Percentiles rank a stretch among this genome's conserved stretches.
Conservation (phyloP, 2,797 vertebrate species). For the Notoglanidium macrostoma region DNA sequence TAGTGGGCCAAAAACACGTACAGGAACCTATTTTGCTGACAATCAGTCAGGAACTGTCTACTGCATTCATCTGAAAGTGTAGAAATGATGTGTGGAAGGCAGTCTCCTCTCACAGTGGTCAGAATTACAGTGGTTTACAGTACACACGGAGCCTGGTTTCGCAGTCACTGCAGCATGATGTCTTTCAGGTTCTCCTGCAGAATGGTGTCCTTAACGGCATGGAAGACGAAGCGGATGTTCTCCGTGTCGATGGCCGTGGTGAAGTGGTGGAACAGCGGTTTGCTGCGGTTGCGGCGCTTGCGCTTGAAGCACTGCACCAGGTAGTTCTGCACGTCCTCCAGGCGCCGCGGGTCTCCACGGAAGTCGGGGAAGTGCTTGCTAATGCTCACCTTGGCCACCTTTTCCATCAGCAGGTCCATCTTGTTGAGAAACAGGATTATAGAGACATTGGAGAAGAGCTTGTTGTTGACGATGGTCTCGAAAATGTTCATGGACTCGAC, state of each 20-base stretch:
- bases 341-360: conserved; percentile 82
- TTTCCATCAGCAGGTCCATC: conserved; percentile 93
- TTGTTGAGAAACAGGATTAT: conserved; percentile 99
- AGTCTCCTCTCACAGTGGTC: conserved; percentile 19
- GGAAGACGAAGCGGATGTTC: conserved; percentile 96
- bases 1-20: neutral
- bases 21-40: conserved; percentile 35
- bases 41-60: conserved; percentile 35
- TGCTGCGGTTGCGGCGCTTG: conserved; percentile 90
- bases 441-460: conserved; percentile 95
- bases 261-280: conserved; percentile 95
- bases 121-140: conserved; percentile 24
- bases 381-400: conserved; percentile 88
- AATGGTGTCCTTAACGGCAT: conserved; percentile 97
- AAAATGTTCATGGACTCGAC: conserved; percentile 98
- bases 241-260: conserved; percentile 97
- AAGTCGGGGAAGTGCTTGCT: conserved; percentile 93
- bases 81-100: conserved; percentile 8
- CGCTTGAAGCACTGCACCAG: conserved; percentile 92
- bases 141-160: neutral
- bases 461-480: conserved; percentile 99
- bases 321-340: conserved; percentile 92
- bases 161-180: conserved; percentile 94
- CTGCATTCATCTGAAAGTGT: conserved; percentile 9
- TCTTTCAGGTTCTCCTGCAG: conserved; percentile 96